Evolutionary conservation across 2,888 invertebrate genomes (phyloP).

Genomic region (Eudemis profundana): DNA sequence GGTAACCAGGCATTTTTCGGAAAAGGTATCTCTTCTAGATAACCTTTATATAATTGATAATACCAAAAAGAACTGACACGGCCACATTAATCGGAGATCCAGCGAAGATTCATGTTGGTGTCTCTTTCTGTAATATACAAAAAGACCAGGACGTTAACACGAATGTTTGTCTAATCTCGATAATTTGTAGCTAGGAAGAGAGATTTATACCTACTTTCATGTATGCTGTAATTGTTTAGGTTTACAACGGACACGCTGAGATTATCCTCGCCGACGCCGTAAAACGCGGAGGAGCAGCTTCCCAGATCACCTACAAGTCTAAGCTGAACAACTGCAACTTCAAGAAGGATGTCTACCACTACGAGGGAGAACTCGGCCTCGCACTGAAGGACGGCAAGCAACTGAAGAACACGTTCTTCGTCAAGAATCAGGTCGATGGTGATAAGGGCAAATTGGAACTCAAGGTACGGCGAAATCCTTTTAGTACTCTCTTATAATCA

Average conservation of each 20-base stretch:
- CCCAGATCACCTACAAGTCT: conserved; percentile 67
- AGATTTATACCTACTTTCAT: background rate
- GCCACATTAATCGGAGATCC: too few species aligned
- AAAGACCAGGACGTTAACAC: too few species aligned
- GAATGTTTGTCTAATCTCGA: too few species aligned
- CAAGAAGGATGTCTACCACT: conserved; percentile 62
- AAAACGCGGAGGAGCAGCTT: conserved; percentile 69
- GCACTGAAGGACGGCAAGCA: conserved; percentile 70
- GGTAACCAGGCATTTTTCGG: too few species aligned
- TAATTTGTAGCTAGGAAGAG: too few species aligned
- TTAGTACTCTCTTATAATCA: too few species aligned
- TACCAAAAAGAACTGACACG: too few species aligned
- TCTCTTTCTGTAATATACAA: too few species aligned
- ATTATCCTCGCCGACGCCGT: conserved; percentile 65
- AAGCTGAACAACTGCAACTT: conserved; percentile 66
- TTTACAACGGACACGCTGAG: conserved; percentile 65
- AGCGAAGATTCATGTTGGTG: too few species aligned
- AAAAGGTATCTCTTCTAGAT: too few species aligned
- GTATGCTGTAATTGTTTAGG: conserved; percentile 50
- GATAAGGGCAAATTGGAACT: conserved; percentile 67
- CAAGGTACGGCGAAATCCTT: conserved; percentile 60
- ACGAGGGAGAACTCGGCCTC: conserved; percentile 69
- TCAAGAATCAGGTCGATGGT: conserved; percentile 66
- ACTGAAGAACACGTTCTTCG: conserved; percentile 60
- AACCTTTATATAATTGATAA: too few species aligned